A percentile compares a stretch with the other conserved stretches of the same genome.
Evolutionary conservation across 2,888 invertebrate genomes (phyloP).

Genomic region (Cephalotes varians): DNA sequence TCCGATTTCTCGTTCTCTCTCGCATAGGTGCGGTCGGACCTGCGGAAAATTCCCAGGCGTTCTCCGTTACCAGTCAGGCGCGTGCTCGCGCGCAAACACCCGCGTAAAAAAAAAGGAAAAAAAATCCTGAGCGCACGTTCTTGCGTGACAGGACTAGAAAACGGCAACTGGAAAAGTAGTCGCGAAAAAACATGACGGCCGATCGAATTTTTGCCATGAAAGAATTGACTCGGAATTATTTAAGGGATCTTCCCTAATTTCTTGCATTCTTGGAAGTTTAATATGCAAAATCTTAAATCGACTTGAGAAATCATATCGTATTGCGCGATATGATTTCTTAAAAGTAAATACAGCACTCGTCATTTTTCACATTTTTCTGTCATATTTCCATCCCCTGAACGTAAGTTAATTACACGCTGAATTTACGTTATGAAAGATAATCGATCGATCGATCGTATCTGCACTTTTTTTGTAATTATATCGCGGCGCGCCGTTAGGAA

Average conservation of each 20-base stretch:
- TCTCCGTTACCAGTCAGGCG: conserved; percentile 66
- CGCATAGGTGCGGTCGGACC: conserved; percentile 64
- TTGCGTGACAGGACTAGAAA: conserved; percentile 74
- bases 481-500: conserved; percentile 14
- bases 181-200: background rate
- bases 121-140: conserved; percentile 71
- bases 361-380: conserved; percentile 19
- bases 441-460: conserved; percentile 29
- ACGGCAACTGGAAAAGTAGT: conserved; percentile 32
- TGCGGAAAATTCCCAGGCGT: conserved; percentile 79
- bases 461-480: conserved; percentile 16
- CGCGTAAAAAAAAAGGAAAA: conserved; percentile 62
- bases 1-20: conserved; percentile 73
- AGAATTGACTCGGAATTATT: background rate
- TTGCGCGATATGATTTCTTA: background rate
- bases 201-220: conserved; percentile 16
- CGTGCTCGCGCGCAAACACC: conserved; percentile 39
- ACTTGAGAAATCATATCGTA: background rate
- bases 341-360: background rate
- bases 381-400: background rate
- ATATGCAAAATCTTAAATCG: background rate
- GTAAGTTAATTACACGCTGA: conserved; percentile 41
- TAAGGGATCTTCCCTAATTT: background rate
- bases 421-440: conserved; percentile 40
- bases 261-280: background rate